Percentiles rank a stretch among this genome's conserved stretches.
These are phyloP conservation scores for Pseudotriccus pelzelni DNA, from an alignment of 2,797 vertebrate genomes.

Conservation along the genomic window DNA sequence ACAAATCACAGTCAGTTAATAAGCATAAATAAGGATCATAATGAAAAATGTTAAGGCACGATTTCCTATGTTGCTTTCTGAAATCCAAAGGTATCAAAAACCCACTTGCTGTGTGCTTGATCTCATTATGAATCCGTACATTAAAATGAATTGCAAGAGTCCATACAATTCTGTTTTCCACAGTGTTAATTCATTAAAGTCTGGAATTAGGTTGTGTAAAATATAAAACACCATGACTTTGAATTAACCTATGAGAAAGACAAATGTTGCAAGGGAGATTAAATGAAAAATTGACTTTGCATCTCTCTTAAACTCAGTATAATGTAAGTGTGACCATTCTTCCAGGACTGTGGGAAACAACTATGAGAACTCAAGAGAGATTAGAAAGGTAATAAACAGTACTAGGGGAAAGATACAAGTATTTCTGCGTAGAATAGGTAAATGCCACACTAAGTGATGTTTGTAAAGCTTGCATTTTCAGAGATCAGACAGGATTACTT, in stretches of 20 bases:
- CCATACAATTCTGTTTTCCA: neutral
- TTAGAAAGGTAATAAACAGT: neutral
- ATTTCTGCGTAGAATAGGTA: neutral
- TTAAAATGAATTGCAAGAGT: neutral
- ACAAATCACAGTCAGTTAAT: neutral
- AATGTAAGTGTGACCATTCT: neutral
- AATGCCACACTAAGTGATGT: neutral
- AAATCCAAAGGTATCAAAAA: neutral
- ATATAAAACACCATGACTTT: neutral
- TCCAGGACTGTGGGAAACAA: neutral
- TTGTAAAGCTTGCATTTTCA: neutral
- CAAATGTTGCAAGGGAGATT: neutral
- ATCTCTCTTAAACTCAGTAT: neutral
- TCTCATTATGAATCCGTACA: neutral
- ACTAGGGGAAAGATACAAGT: neutral
- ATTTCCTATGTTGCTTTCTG: neutral
- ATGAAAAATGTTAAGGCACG: neutral
- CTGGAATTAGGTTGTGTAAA: neutral
- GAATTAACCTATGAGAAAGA: neutral
- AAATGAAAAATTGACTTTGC: neutral
- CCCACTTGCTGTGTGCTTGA: neutral
- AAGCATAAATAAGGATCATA: neutral
- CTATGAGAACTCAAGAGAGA: neutral
- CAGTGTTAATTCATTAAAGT: neutral
- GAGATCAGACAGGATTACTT: neutral